phyloP scores from a whole-genome alignment of 1,140 invertebrate species.

The Cataglyphis hispanica region DNA sequence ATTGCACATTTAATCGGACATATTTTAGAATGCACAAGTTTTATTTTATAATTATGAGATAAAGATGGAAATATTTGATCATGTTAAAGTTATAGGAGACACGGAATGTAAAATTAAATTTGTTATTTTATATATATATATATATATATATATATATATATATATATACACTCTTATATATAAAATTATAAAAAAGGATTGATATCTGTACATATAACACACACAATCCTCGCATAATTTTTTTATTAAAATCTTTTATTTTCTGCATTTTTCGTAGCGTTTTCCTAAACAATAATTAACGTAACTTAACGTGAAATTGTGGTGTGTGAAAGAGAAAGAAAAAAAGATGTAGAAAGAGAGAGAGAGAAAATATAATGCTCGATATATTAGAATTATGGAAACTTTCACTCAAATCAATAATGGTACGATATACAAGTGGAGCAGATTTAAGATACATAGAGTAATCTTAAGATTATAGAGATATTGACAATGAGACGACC shows the following conservation, averaged over 20 bases:
- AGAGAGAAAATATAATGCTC: conserved; percentile 57
- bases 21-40: no score
- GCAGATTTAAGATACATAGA: conserved; percentile 66
- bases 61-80: no score
- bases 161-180: not conserved
- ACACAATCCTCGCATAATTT: not conserved
- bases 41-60: no score
- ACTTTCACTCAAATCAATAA: conserved; percentile 67
- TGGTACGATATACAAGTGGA: conserved; percentile 60
- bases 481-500: conserved; percentile 67
- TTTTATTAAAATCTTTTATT: conserved; percentile 82
- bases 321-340: not conserved
- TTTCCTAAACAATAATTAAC: conserved; percentile 82
- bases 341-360: not conserved
- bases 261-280: conserved; percentile 77
- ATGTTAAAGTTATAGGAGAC: not conserved
- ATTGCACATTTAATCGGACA: no score
- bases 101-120: not conserved
- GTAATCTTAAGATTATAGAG: conserved; percentile 72
- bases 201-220: not conserved
- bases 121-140: no score
- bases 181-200: not conserved
- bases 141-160: no score
- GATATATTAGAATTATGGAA: conserved; percentile 66
- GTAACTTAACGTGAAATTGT: conserved; percentile 79